Evolutionary conservation across 1,140 invertebrate species (phyloP), one percentile per base, ranked within the genome.

Genomic region (Sesamia nonagrioides): DNA sequence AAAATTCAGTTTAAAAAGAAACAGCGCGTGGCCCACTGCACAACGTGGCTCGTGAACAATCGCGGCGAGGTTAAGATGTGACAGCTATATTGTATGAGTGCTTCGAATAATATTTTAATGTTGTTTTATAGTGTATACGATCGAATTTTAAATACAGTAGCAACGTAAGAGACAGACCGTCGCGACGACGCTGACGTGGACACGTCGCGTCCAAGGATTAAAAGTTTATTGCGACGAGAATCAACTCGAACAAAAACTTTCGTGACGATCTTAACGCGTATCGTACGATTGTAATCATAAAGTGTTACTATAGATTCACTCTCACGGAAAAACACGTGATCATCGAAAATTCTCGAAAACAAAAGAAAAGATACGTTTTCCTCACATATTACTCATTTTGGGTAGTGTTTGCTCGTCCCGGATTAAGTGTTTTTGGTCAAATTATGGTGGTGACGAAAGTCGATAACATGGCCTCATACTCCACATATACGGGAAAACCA

Each of bases 371-470:
- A 82, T 81, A 82, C 80, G 74, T 80, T 73, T 79, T 56, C 71
- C 79, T 84, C 66, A 84, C 54, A 75, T 73, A 73, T 85, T 82
- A 73, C 73, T 87, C 66, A 58, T 85, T 80, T 88, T 84, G 84
- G 84, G 68, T 86, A 82, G 88, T 92, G 89, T 92, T 89, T 87
- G 80, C 75, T 89, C 73, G 86, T 89, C 80, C 72, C 81, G 85
- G 82, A 86, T 84, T 86, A 87, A 89, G 87, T 89, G 86, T 78
- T 91, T 80, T 90, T 87, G 73, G 86, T 80, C 87, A 84, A 95
- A 94, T 94, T 92, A 95, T 95, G 93, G 93, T 95, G 89, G 89
- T 95, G 84, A 91, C 89, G 56, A 93, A 92, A 91, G 83, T 94
- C 89, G 92, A 95, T 88, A 95, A 94, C 80, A 95, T 95, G 94